These are phyloP conservation scores for Calyptommatus sinebrachiatus DNA, from an alignment of 2,113 vertebrate genomes.

Conservation along the genomic window DNA sequence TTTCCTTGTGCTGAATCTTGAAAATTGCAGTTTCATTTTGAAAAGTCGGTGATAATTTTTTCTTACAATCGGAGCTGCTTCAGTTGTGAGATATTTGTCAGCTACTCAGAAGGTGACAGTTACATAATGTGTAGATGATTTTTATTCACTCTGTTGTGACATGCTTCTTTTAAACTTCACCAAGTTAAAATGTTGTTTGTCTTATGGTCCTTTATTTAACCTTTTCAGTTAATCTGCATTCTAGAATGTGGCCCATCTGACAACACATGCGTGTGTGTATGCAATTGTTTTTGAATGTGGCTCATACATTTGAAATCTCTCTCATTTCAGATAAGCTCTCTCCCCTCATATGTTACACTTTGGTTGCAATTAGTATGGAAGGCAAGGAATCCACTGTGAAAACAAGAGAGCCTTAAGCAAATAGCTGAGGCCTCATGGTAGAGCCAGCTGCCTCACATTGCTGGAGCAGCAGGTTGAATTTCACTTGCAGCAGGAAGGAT, in stretches of 20 bases:
- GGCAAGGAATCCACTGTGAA: too few species aligned
- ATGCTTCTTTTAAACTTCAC: slow-evolving; percentile 14
- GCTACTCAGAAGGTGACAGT: slow-evolving; percentile 24
- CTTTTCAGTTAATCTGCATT: background rate
- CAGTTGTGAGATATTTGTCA: slow-evolving; percentile 8
- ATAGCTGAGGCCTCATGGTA: too few species aligned
- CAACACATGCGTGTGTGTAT: background rate
- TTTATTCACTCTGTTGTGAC: slow-evolving; percentile 25
- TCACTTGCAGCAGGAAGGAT: too few species aligned
- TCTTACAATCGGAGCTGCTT: slow-evolving; percentile 10
- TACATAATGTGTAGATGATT: slow-evolving; percentile 33
- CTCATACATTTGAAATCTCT: background rate
- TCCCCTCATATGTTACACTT: background rate
- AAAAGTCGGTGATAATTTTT: background rate
- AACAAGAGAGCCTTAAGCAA: too few species aligned
- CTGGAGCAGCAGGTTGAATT: too few species aligned
- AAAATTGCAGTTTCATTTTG: background rate
- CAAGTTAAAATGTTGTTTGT: slow-evolving; percentile 15
- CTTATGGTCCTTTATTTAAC: slow-evolving; percentile 7
- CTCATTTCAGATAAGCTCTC: background rate
- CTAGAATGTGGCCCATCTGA: background rate
- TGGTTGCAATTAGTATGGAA: too few species aligned
- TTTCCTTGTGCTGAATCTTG: too few species aligned
- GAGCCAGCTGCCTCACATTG: too few species aligned
- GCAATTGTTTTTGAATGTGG: background rate